Conservation (phyloP, 37 sponge, comb jelly and placozoan species). For the Lycopodina hypogea region DNA sequence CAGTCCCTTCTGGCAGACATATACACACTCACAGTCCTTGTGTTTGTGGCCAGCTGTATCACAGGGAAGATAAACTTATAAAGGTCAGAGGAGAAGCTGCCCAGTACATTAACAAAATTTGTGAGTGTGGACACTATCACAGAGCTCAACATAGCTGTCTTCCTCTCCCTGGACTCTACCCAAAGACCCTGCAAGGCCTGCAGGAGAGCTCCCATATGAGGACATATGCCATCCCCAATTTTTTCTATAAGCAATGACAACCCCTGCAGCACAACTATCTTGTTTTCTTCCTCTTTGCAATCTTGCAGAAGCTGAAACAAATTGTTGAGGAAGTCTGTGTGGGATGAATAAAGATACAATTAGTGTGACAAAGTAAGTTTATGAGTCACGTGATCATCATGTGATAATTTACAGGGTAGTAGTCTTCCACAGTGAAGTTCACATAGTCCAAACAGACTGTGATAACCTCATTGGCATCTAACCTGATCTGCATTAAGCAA, state of each 20-base stretch:
- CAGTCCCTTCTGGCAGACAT: no score
- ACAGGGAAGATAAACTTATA: slow-evolving; percentile 71
- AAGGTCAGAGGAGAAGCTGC: slow-evolving; percentile 57
- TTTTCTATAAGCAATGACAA: slow-evolving; percentile 68
- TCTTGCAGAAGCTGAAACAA: slow-evolving; percentile 59
- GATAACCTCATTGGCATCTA: slow-evolving; percentile 47
- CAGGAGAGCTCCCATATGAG: slow-evolving; percentile 59
- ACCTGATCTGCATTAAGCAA: slow-evolving; percentile 40
- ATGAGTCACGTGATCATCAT: no score
- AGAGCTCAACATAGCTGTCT: slow-evolving; percentile 51
- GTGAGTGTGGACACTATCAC: slow-evolving; percentile 61
- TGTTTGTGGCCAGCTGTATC: slow-evolving; percentile 63
- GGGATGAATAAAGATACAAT: slow-evolving; percentile 41
- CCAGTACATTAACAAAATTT: slow-evolving; percentile 48
- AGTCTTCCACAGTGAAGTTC: slow-evolving; percentile 45
- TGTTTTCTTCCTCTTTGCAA: slow-evolving; percentile 48
- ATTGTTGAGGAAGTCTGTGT: slow-evolving; percentile 20
- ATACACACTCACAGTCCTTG: not conserved
- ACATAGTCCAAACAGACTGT: slow-evolving; percentile 58
- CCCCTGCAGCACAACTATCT: slow-evolving; percentile 62
- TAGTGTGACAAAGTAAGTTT: no score
- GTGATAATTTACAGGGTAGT: slow-evolving; percentile 61
- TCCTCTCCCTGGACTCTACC: slow-evolving; percentile 51
- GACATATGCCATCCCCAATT: slow-evolving; percentile 57
- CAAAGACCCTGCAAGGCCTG: slow-evolving; percentile 78